Conservation (phyloP, 2,888 invertebrate species). For the Pollenia amentaria region DNA sequence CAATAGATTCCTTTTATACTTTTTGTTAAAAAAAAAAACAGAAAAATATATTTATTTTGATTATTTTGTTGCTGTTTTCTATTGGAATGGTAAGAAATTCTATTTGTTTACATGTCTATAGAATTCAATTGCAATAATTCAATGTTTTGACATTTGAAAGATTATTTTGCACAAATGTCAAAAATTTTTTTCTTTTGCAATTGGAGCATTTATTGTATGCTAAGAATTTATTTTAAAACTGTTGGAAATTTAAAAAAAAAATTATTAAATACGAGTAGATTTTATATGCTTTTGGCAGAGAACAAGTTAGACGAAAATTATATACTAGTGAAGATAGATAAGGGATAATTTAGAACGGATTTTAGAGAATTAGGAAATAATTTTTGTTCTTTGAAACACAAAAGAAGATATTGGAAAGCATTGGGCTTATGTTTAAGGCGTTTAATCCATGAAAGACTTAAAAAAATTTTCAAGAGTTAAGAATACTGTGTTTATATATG, state of each 20-base stretch:
- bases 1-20: slow-evolving; percentile 50
- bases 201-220: slow-evolving; percentile 38
- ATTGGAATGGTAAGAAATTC: slow-evolving; percentile 35
- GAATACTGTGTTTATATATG: too few relatives aligned
- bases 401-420: too few relatives aligned
- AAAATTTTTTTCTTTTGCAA: slow-evolving; percentile 65
- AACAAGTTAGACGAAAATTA: too few relatives aligned
- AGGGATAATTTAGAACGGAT: too few relatives aligned
- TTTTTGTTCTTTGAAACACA: too few relatives aligned
- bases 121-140: slow-evolving; percentile 71
- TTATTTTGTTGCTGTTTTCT: slow-evolving; percentile 43
- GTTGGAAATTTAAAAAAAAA: not conserved
- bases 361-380: too few relatives aligned
- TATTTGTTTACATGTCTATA: slow-evolving; percentile 58
- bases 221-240: slow-evolving; percentile 12
- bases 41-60: slow-evolving; percentile 55
- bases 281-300: not conserved
- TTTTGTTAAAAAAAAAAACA: not conserved
- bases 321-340: too few relatives aligned
- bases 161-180: slow-evolving; percentile 74
- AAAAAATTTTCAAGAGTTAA: too few relatives aligned
- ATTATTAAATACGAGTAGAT: not conserved
- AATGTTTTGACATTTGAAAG: slow-evolving; percentile 74
- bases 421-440: too few relatives aligned
- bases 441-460: too few relatives aligned